Conservation (phyloP, 2,113 vertebrate genomes). For the Antennarius striatus region DNA sequence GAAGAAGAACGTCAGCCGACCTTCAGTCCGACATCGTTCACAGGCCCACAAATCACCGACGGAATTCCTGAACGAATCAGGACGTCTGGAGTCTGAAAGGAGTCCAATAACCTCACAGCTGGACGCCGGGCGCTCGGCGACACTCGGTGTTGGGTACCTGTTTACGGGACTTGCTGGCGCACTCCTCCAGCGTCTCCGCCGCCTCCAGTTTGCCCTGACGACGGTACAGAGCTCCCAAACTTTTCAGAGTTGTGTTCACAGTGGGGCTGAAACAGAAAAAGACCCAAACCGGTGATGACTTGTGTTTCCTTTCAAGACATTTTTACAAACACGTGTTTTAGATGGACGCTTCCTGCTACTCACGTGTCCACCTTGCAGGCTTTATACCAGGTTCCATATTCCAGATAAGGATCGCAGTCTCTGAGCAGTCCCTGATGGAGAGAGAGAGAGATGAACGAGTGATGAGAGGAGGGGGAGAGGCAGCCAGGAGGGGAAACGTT, state of each 20-base stretch:
- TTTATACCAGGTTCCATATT: constrained; percentile 91
- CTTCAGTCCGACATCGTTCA: neutral
- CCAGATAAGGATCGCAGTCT: constrained; percentile 80
- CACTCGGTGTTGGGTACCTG: constrained; percentile 73
- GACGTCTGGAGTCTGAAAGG: neutral
- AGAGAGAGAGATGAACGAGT: neutral
- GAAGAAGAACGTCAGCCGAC: neutral
- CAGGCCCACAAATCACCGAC: constrained; percentile 19
- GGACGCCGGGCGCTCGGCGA: neutral
- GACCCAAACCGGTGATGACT: neutral
- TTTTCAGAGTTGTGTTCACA: constrained; percentile 89
- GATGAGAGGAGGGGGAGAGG: neutral
- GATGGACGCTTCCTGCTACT: constrained; percentile 19
- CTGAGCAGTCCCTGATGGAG: constrained; percentile 78
- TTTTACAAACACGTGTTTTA: no score
- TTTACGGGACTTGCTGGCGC: constrained; percentile 86
- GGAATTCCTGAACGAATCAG: constrained; percentile 8
- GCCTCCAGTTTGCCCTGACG: constrained; percentile 92
- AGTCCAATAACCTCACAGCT: constrained; percentile 14
- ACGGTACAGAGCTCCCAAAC: constrained; percentile 87
- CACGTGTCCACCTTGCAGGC: constrained; percentile 92
- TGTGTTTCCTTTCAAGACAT: neutral
- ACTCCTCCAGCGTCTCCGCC: constrained; percentile 88
- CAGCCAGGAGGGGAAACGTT: neutral
- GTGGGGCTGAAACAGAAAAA: constrained; percentile 77